Evolutionary conservation across 2,797 vertebrate species (phyloP).

Genomic region (Acanthurus lineatus): DNA sequence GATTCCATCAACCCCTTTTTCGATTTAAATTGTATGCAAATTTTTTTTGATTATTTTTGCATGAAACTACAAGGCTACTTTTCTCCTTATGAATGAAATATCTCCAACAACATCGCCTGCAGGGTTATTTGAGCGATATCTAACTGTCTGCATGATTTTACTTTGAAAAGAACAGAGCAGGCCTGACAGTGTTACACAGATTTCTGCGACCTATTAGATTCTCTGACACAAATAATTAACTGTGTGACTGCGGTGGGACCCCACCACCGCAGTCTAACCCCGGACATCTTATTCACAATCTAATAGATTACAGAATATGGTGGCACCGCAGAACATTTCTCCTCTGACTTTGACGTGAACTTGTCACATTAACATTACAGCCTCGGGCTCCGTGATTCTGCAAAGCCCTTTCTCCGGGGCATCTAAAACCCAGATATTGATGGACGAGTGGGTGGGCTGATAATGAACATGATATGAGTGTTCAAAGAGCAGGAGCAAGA

Average conservation of each 20-base stretch:
- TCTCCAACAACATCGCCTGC: not conserved
- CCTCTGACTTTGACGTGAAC: constrained; percentile 30
- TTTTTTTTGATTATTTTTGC: constrained; percentile 19
- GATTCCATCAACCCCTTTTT: constrained; percentile 19
- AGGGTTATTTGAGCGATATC: not conserved
- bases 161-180: too few species aligned
- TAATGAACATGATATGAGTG: constrained; percentile 47
- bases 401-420: constrained; percentile 38
- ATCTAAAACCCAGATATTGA: constrained; percentile 41
- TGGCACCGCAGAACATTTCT: not conserved
- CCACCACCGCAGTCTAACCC: too few species aligned
- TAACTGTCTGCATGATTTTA: not conserved
- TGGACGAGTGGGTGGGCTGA: constrained; percentile 39
- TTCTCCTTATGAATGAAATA: not conserved
- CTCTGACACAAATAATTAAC: too few species aligned
- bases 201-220: too few species aligned
- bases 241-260: too few species aligned
- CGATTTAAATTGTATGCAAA: constrained; percentile 25
- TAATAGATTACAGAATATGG: too few species aligned
- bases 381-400: constrained; percentile 42
- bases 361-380: constrained; percentile 33
- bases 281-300: too few species aligned
- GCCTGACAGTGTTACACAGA: too few species aligned
- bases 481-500: not conserved
- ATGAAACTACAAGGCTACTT: not conserved